These are phyloP conservation scores for Hemichromis elongatus DNA, from an alignment of 2,113 vertebrate genomes.

Conservation along the genomic window DNA sequence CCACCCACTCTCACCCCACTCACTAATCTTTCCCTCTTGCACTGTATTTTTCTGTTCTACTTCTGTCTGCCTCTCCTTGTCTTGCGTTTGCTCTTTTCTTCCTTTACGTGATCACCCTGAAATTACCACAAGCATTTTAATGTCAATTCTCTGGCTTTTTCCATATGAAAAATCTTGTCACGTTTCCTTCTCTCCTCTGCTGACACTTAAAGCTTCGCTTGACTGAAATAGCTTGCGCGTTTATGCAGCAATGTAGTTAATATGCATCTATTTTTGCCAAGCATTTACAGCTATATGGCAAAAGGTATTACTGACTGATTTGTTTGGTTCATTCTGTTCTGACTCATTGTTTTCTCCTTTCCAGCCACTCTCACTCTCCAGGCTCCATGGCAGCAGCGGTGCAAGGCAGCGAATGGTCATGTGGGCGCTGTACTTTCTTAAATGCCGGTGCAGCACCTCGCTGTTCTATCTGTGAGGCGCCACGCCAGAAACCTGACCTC, in stretches of 20 bases:
- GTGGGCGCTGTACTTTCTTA: constrained; percentile 92
- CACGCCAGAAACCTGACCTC: constrained; percentile 92
- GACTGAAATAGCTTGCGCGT: not conserved
- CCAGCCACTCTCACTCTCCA: constrained; percentile 86
- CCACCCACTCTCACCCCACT: no score
- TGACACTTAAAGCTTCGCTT: not conserved
- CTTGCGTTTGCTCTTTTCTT: not conserved
- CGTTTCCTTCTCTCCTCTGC: not conserved
- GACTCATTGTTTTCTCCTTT: constrained; percentile 34
- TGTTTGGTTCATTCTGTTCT: not conserved
- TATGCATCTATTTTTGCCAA: not conserved
- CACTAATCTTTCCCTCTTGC: constrained; percentile 51
- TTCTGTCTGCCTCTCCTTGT: constrained; percentile 8
- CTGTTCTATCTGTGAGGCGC: constrained; percentile 96
- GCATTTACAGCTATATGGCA: not conserved
- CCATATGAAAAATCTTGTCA: not conserved
- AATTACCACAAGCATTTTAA: not conserved
- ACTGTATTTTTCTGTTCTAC: constrained; percentile 27
- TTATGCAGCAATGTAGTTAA: not conserved
- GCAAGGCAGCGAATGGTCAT: constrained; percentile 87
- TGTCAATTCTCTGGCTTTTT: not conserved
- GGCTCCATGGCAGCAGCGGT: constrained; percentile 89
- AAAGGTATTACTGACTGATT: not conserved
- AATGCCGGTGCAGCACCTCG: constrained; percentile 86
- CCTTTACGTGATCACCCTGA: not conserved